phyloP scores from a whole-genome alignment of 2,113 vertebrate species.

The Labeo rohita region DNA sequence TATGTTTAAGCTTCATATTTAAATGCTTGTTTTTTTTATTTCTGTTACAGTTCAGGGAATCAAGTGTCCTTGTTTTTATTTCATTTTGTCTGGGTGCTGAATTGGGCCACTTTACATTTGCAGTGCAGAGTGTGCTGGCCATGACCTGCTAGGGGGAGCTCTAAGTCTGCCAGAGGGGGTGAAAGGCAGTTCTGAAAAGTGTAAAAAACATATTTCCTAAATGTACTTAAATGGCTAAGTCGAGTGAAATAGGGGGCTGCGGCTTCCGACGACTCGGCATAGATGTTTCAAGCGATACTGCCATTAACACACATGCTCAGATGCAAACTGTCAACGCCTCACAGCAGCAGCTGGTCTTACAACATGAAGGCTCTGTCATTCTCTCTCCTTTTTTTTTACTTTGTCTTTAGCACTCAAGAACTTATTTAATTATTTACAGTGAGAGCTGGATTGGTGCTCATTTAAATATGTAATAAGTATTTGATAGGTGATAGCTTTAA shows the following conservation, averaged over 20 bases:
- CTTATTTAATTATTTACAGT: conserved; percentile 27
- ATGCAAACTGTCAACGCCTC: conserved; percentile 57
- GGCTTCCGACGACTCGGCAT: conserved; percentile 60
- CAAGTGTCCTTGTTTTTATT: not conserved
- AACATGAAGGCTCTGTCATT: conserved; percentile 19
- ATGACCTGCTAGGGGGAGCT: conserved; percentile 79
- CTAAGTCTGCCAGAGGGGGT: conserved; percentile 70
- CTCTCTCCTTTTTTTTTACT: not conserved
- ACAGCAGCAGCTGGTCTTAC: conserved; percentile 52
- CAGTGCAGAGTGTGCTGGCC: conserved; percentile 41
- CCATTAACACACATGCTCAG: conserved; percentile 52
- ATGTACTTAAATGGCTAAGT: conserved; percentile 59
- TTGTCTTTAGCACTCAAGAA: not conserved
- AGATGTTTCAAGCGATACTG: conserved; percentile 62
- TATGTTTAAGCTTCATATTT: not conserved
- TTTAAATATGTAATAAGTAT: conserved; percentile 14
- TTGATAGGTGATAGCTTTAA: conserved; percentile 25
- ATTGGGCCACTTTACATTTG: conserved; percentile 46
- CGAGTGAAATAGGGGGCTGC: conserved; percentile 57
- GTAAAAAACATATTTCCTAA: conserved; percentile 63
- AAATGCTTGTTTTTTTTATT: not conserved
- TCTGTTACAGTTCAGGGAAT: not conserved
- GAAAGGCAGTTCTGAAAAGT: conserved; percentile 49
- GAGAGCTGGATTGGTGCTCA: not conserved
- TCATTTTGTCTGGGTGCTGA: not conserved